Evolutionary conservation across 2,888 invertebrate species (phyloP).

Genomic region (Calliphora vomitoria): DNA sequence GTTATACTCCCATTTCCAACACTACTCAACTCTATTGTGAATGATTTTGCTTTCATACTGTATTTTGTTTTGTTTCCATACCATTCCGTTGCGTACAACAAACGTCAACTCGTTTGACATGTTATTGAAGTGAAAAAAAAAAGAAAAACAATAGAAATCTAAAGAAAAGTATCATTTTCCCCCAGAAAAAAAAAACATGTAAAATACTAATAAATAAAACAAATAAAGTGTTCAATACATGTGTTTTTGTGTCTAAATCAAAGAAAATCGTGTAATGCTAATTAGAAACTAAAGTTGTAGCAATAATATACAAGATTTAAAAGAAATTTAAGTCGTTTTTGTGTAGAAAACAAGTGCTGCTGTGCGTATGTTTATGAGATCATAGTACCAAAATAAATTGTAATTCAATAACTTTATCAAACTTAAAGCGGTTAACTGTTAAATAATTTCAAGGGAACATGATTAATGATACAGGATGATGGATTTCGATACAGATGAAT

Average conservation of each 20-base stretch:
- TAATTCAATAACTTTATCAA: background rate
- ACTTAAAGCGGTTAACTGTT: background rate
- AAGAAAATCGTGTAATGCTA: background rate
- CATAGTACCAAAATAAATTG: constrained; percentile 11
- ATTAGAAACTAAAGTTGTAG: background rate
- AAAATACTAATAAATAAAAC: constrained; percentile 36
- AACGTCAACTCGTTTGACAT: constrained; percentile 56
- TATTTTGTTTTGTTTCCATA: background rate
- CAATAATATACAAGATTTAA: background rate
- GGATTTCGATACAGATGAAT: constrained; percentile 17
- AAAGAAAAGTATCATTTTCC: background rate
- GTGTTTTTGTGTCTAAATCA: background rate
- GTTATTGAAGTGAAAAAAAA: constrained; percentile 32
- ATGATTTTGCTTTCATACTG: background rate
- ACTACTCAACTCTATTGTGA: constrained; percentile 19
- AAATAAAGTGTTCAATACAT: background rate
- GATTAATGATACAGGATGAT: background rate
- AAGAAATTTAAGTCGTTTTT: background rate
- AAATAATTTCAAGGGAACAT: background rate
- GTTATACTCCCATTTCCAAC: background rate
- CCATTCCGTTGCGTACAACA: background rate
- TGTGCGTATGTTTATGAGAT: constrained; percentile 33
- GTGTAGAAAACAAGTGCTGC: background rate
- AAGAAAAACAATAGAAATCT: constrained; percentile 14
- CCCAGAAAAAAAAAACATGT: constrained; percentile 19